Percentiles rank a stretch among this genome's conserved stretches.
Evolutionary conservation across 1,140 invertebrate genomes (phyloP).

Genomic region (Lasioglossum albipes): DNA sequence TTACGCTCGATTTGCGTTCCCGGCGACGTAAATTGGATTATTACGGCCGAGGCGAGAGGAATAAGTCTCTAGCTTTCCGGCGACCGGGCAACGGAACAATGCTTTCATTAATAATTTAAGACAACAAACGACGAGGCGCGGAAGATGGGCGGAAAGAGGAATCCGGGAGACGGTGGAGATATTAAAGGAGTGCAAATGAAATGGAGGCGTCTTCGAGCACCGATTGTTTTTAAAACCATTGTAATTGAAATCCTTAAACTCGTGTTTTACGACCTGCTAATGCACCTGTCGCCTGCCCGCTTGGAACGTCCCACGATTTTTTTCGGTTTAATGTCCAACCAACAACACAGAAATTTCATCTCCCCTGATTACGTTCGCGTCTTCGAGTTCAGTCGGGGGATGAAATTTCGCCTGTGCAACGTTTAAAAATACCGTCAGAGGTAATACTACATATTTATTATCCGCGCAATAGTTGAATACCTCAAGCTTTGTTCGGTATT

Average conservation of each 20-base stretch:
- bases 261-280: not conserved
- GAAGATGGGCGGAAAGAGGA: not conserved
- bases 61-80: slow-evolving; percentile 1
- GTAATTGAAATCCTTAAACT: slow-evolving; percentile 6
- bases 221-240: not conserved
- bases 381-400: too few species aligned
- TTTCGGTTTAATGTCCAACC: not conserved
- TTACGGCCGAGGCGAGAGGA: slow-evolving; percentile 4
- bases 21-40: slow-evolving; percentile 29
- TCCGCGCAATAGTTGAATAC: too few species aligned
- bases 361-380: too few species aligned
- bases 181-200: slow-evolving; percentile 25
- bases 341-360: not conserved
- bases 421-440: too few species aligned
- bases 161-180: not conserved
- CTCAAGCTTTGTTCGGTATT: too few species aligned
- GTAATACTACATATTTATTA: too few species aligned
- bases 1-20: slow-evolving; percentile 10
- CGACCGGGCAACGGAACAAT: slow-evolving; percentile 16
- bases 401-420: too few species aligned
- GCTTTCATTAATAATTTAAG: slow-evolving; percentile 40
- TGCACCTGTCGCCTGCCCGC: too few species aligned
- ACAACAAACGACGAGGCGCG: slow-evolving; percentile 19
- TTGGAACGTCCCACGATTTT: not conserved
- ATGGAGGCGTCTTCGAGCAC: not conserved